These are phyloP conservation scores for Boloria euphrosyne DNA, from an alignment of 2,888 invertebrate species.

Conservation along the genomic window DNA sequence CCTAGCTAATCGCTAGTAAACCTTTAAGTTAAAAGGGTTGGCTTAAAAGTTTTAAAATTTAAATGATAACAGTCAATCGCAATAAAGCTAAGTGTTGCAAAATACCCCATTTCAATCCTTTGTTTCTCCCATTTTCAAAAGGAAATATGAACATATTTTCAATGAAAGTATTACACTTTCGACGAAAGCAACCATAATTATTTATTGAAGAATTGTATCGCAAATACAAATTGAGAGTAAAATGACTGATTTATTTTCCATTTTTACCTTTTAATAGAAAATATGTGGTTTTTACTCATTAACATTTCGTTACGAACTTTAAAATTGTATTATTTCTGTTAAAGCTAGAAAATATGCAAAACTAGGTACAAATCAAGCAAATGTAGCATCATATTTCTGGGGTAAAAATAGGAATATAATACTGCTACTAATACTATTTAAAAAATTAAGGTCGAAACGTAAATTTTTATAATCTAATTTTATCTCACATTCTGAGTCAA, in stretches of 20 bases:
- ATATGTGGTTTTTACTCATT: neutral
- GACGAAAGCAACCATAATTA: conserved; percentile 18
- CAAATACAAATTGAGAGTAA: conserved; percentile 13
- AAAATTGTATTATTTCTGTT: too few relatives aligned
- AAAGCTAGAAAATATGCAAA: too few relatives aligned
- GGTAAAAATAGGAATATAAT: too few relatives aligned
- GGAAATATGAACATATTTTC: conserved; percentile 15
- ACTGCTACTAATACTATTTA: too few relatives aligned
- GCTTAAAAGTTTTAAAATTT: neutral
- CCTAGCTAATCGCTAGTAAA: neutral
- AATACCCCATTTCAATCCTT: conserved; percentile 9
- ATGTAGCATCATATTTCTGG: too few relatives aligned
- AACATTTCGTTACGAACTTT: neutral
- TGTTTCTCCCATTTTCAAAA: conserved; percentile 11
- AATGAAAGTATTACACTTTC: conserved; percentile 10
- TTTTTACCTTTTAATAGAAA: neutral
- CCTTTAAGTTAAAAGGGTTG: neutral
- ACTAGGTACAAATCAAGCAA: too few relatives aligned
- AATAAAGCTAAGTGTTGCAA: conserved; percentile 9
- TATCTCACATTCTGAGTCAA: too few relatives aligned
- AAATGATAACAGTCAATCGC: conserved; percentile 4
- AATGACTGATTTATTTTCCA: conserved; percentile 20
- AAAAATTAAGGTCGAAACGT: too few relatives aligned
- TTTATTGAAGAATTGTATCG: neutral
- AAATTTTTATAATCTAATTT: too few relatives aligned